phyloP scores from a whole-genome alignment of 1,140 invertebrate genomes.

The Conopomorpha cramerella region DNA sequence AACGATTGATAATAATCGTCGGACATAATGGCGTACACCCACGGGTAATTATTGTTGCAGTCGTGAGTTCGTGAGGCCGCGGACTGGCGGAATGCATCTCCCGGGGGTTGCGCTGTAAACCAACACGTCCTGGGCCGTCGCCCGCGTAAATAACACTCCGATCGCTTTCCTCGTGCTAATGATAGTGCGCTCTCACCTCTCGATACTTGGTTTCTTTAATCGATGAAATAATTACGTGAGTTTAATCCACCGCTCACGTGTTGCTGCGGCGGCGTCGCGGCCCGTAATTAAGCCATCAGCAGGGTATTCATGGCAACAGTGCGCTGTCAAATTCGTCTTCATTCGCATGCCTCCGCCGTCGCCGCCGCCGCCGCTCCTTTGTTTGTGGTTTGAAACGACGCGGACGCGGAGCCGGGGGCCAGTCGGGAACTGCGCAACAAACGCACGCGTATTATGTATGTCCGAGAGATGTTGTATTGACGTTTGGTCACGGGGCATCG shows the following conservation, averaged over 20 bases:
- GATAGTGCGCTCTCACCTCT: constrained; percentile 31
- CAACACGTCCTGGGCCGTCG: constrained; percentile 33
- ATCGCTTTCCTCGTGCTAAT: constrained; percentile 49
- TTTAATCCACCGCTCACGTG: constrained; percentile 35
- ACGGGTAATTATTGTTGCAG: constrained; percentile 58
- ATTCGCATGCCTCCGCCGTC: constrained; percentile 29
- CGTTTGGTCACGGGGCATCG: constrained; percentile 55
- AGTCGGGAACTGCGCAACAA: constrained; percentile 10
- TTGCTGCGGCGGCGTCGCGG: too few species aligned
- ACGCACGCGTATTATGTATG: constrained; percentile 15
- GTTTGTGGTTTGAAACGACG: too few species aligned
- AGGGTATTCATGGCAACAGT: too few species aligned
- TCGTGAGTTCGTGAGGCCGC: constrained; percentile 56
- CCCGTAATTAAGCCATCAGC: too few species aligned
- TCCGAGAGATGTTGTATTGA: constrained; percentile 48
- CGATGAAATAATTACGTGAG: constrained; percentile 41
- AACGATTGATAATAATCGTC: constrained; percentile 59
- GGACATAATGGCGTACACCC: constrained; percentile 59
- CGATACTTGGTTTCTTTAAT: constrained; percentile 26
- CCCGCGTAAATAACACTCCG: constrained; percentile 41
- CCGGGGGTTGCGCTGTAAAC: constrained; percentile 53
- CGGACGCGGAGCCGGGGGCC: too few species aligned
- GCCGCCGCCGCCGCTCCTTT: not conserved
- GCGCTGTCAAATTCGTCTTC: too few species aligned
- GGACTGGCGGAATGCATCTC: constrained; percentile 54